These are phyloP conservation scores for Gymnogyps californianus DNA, from an alignment of 2,113 vertebrate genomes.

Conservation along the genomic window DNA sequence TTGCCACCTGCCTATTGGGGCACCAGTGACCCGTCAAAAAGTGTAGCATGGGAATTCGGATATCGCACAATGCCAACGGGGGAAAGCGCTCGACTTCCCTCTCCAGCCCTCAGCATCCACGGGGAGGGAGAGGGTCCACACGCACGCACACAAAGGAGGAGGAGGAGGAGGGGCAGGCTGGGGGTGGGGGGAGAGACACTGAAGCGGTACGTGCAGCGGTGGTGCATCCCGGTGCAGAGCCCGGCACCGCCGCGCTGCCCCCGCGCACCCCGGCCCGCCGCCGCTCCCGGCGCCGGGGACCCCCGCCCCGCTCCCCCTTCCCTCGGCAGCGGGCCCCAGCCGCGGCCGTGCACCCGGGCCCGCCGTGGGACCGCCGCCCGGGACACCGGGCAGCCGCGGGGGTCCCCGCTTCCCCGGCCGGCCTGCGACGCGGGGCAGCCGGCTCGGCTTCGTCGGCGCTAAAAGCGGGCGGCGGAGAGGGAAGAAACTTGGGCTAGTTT, in stretches of 20 bases:
- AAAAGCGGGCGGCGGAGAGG: not conserved
- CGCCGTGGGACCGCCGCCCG: not conserved
- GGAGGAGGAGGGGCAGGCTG: conserved; percentile 4
- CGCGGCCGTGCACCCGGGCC: not conserved
- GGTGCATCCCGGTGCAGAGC: not conserved
- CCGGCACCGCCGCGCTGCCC: not conserved
- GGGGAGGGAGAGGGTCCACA: conserved; percentile 40
- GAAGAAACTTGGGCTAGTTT: not conserved
- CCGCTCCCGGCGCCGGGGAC: not conserved
- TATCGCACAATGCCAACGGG: conserved; percentile 77
- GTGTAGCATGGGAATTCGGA: conserved; percentile 96
- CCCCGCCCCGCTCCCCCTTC: not conserved
- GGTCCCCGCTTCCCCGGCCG: not conserved
- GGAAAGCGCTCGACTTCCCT: conserved; percentile 73
- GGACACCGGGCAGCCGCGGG: not conserved
- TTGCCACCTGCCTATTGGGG: conserved; percentile 95
- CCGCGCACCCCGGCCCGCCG: not conserved
- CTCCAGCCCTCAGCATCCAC: conserved; percentile 35
- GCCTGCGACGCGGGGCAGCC: not conserved
- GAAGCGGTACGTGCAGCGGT: not conserved
- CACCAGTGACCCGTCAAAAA: conserved; percentile 98
- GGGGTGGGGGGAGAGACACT: not conserved
- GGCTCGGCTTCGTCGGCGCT: not conserved
- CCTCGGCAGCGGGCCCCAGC: too few relatives aligned
- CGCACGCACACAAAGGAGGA: conserved; percentile 24